Percentiles rank a stretch among this genome's conserved stretches.
These are phyloP conservation scores for Knipowitschia caucasica DNA, from an alignment of 2,797 vertebrate genomes.

Conservation along the genomic window DNA sequence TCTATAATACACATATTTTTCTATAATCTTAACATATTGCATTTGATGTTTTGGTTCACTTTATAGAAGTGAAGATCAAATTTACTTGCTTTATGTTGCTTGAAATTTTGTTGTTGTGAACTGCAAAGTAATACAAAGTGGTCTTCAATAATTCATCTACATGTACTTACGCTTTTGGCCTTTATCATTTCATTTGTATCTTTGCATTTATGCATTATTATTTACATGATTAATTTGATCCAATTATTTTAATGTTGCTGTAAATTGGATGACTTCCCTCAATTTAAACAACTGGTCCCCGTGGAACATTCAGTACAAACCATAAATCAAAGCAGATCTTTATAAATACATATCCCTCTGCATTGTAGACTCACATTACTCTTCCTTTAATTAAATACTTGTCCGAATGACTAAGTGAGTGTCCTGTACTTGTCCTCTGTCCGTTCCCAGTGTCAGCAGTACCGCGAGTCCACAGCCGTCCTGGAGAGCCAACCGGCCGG, in stretches of 20 bases:
- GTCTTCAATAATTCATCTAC: too few species aligned
- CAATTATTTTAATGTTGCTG: neutral
- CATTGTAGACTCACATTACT: neutral
- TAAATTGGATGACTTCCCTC: neutral
- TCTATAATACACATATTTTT: too few species aligned
- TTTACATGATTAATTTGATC: neutral
- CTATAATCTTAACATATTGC: too few species aligned
- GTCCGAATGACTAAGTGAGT: slow-evolving; percentile 1
- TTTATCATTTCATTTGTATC: too few species aligned
- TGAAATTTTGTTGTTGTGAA: too few species aligned
- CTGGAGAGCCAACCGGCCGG: slow-evolving; percentile 86
- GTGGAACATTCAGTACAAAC: neutral
- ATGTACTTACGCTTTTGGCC: too few species aligned
- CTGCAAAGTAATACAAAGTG: too few species aligned
- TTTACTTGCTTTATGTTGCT: too few species aligned
- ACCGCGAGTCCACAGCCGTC: slow-evolving; percentile 81
- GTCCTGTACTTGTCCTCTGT: slow-evolving; percentile 14
- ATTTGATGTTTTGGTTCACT: too few species aligned
- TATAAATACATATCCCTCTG: slow-evolving; percentile 1
- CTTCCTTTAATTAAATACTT: slow-evolving; percentile 3
- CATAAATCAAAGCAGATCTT: slow-evolving; percentile 3
- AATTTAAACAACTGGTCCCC: neutral
- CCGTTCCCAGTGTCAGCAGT: slow-evolving; percentile 80
- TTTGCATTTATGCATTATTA: too few species aligned
- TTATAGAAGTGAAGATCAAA: too few species aligned